Evolutionary conservation across 2,888 invertebrate species (phyloP).

Genomic region (Sphaeridia pumilis): DNA sequence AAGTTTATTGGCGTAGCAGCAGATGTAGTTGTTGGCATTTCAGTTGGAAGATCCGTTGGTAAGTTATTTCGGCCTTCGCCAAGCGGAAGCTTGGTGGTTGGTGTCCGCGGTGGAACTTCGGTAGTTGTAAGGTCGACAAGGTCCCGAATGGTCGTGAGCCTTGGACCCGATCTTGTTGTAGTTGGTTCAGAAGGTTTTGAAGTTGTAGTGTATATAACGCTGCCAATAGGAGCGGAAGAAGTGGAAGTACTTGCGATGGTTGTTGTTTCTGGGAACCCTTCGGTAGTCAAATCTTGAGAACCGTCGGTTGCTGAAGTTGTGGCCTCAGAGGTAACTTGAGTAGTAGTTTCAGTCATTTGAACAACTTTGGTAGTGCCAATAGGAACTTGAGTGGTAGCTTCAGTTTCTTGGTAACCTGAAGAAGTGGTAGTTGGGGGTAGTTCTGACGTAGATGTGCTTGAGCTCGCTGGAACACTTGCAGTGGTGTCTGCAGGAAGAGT

Average conservation of each 20-base stretch:
- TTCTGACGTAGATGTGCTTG: conserved; percentile 8
- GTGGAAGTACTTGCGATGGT: no score
- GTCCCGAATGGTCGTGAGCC: not conserved
- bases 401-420: conserved; percentile 5
- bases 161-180: not conserved
- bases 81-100: not conserved
- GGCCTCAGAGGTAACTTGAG: no score
- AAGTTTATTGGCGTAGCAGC: no score
- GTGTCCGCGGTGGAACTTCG: not conserved
- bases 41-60: conserved; percentile 16
- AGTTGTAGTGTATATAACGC: not conserved
- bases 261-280: not conserved
- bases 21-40: conserved; percentile 4
- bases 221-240: no score
- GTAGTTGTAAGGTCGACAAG: not conserved
- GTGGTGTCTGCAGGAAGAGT: not conserved
- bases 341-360: no score
- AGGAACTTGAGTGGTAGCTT: conserved; percentile 17
- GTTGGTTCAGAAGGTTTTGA: not conserved
- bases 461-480: not conserved
- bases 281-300: not conserved
- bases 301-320: not conserved
- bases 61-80: not conserved
- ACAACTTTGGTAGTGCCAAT: no score
- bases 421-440: conserved; percentile 7